Evolutionary conservation across 64 coral and sea anemone genomes (phyloP), one percentile per base, ranked within the genome.

Genomic region (Dendrophyllia cribrosa): DNA sequence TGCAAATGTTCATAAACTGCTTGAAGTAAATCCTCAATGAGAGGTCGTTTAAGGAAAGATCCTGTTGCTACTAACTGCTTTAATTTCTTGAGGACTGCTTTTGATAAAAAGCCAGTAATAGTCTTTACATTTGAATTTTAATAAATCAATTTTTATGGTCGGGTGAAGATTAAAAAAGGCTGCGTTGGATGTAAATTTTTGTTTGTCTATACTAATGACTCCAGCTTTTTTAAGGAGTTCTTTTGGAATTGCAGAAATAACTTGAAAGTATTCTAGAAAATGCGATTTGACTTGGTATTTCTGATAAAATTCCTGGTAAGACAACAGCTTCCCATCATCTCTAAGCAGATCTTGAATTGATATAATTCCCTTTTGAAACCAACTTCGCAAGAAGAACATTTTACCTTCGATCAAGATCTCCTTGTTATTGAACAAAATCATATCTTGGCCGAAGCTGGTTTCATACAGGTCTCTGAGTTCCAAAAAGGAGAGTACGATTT

Each of bases 241-340:
- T 3, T 6, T 75, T 1, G 69, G 69, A 44, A 72, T 43, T 12
- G 14, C 72, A 5, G n/a, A 24, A 22, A 68, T 7, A 3, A 75
- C 45, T 75, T 75, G 72, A 75, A 50, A 75, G 45, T 45, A 73
- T 45, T 73, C 25, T 43, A 73, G 70, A 47, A 73, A 73, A 12
- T 19, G 48, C 12, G 72, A 50, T 4, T 49, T 48, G 15, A 12
- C 16, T 50, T 3, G 19, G 7, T 75, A 51, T 50, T 17, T 75
- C 17, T 2, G 13, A 6, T 0, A 49, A 8, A n/a, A 75, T 19
- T 17, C 44, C 14, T 50, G 72, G 14, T 50, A 75, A 7, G 44
- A 50, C 20, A 49, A 50, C 4, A 50, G 7, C 16, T 75, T 16
- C 6, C 72, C 0, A 1, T 3, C 50, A 50, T 75, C 4, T 50